Conservation (phyloP, 2,888 invertebrate species). For the Caenorhabditis sinica region DNA sequence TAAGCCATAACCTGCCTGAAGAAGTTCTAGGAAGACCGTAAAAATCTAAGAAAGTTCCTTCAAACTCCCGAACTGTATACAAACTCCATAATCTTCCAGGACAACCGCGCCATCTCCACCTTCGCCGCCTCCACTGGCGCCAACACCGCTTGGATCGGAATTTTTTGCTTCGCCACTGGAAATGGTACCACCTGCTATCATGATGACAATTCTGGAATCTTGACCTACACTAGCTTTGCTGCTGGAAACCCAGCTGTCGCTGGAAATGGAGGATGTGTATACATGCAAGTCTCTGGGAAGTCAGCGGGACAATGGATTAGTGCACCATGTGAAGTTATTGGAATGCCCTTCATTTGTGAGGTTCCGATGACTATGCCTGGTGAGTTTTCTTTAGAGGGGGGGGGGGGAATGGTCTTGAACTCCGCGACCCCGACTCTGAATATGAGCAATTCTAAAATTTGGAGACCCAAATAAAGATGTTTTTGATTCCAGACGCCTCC, state of each 20-base stretch:
- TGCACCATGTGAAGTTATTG: conserved; percentile 24
- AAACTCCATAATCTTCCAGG: neutral
- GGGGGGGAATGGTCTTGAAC: neutral
- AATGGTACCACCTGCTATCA: conserved; percentile 21
- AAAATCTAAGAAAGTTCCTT: too few relatives aligned
- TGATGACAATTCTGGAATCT: conserved; percentile 21
- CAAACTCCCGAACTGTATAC: neutral
- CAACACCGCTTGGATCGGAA: conserved; percentile 23
- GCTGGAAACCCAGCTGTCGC: conserved; percentile 10
- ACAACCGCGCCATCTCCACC: conserved; percentile 19
- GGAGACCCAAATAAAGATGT: too few relatives aligned
- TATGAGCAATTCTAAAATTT: too few relatives aligned
- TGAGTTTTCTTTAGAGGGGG: neutral
- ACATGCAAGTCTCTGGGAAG: conserved; percentile 5
- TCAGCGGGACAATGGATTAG: conserved; percentile 15
- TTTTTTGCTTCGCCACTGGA: conserved; percentile 24
- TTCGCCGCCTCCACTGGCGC: conserved; percentile 19
- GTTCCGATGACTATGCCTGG: neutral
- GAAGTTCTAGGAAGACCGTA: too few relatives aligned
- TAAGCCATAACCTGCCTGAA: too few relatives aligned
- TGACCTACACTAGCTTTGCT: conserved; percentile 15
- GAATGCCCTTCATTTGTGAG: conserved; percentile 26
- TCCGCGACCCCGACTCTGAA: too few relatives aligned
- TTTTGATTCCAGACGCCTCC: neutral
- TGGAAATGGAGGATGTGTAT: conserved; percentile 22